Base-by-base conservation (phyloP, 2,797 vertebrate genomes). In the Clarias fuscus region DNA sequence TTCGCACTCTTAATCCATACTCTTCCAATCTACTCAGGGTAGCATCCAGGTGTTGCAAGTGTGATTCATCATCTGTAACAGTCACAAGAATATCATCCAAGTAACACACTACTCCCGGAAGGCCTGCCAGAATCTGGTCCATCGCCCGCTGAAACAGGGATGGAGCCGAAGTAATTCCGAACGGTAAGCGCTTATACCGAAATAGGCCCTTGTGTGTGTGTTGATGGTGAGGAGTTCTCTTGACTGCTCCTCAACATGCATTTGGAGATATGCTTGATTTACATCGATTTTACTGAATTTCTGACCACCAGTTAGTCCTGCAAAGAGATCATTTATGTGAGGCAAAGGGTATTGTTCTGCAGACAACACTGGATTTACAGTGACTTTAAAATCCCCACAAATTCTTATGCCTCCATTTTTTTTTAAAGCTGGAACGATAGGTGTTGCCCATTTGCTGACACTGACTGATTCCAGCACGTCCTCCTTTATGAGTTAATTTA, bases 41-140 rank as follows among this genome's bases (percentile, higher is more conserved):
- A 13, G 73, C 53, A 20, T 83, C 64, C 18, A 85, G 58, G 59
- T 84, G 73, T 15, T 33, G n/a, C 37, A 88, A 68, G 24, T 86
- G 65, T 2, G 70, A 37, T 1, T 83, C 0, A 0, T 88, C 67
- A 18, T 73, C 22, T 17, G 33, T 58, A 4, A 73, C 59, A 10
- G 43, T 88, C 18, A 80, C 40, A 4, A 84, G 27, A 22, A 83
- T 56, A 20, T 84, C 58, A 20, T 86, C 81, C 8, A 88, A 15
- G 5, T 86, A 86, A 37, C 84, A 88, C 65, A 83, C 72, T 7
- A 88, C 71, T 64, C 40, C 71, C 2, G 27, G 82, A 8, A 84
- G 82, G 4, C 82, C 53, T 1, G 10, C 37, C 4, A 84, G 20
- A 1, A 84, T 24, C 7, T 84, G 59, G 4, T 81, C 79, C 62